Base-by-base conservation (phyloP, 2,888 invertebrate genomes). In the Troides oblongomaculatus region DNA sequence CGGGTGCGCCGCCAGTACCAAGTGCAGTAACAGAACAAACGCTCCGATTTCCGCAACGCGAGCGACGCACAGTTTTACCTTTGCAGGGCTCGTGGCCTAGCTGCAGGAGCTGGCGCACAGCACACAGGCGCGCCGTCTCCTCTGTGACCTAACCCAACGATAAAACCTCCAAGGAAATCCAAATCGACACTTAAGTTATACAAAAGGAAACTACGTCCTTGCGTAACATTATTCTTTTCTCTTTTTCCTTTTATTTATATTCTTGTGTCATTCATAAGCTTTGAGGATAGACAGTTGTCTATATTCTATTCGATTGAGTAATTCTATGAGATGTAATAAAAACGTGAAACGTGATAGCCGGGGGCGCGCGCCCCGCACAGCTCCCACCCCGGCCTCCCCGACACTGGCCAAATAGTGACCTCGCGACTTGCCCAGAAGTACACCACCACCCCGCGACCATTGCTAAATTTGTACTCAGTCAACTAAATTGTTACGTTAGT, bases 151-250 rank as follows among this genome's bases (percentile, higher is more conserved):
- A 50, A 56, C 56, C 21, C 23, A 18, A 62, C 39, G 64, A 68
- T 56, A 69, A 72, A 75, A 72, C 61, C 72, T 68, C 65, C 67
- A 65, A 75, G 76, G 76, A 75, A 77, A 75, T 74, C 72, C 75
- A 71, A 71, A 74, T 69, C 75, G 67, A 66, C 73, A 74, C 53
- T 72, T 72, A 69, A 66, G 69, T 73, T 62, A 66, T 50, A 59
- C 66, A 75, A 53, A 68, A 75, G 76, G 76, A 76, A 74, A 75
- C 72, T 71, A 30, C 10, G 18, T 53, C 53, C 72, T 75, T 68
- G 56, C 65, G 61, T 67, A 69, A 66, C 23, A 59, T 57, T 62
- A 43, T 62, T 62, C 53, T 39, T 25, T 39, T 30, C 23, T 43
- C 56, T 43, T 67, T 67, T 62, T 39, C 66, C 61, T 62, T 43